Base-by-base conservation (phyloP, 2,797 vertebrate genomes). In the Pipistrellus kuhlii region DNA sequence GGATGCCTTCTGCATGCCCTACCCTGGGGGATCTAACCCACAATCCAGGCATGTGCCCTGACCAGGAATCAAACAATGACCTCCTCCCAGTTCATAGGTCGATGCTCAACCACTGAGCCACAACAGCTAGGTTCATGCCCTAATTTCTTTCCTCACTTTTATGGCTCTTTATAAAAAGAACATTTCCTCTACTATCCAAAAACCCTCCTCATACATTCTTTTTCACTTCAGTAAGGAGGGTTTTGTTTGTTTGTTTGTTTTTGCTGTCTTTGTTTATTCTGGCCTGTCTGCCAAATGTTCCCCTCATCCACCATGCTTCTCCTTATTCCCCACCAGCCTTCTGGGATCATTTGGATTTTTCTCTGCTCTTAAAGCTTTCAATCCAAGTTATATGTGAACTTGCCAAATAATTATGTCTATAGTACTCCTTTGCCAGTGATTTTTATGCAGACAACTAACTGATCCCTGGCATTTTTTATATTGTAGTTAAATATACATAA, bases 401-500 rank as follows among this genome's bases (percentile, higher is more conserved):
- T 89, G n/a, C 9, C 13, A 69, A 48, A 14, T 46, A 72, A 62
- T 78, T 55, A 15, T 72, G 38, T 88, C 66, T 81, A 51, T 30
- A 11, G 2, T 80, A 48, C 6, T 88, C n/a, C 35, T 66, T 57
- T 77, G 46, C 20, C 68, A 77, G 32, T 77, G 44, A 57, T 46
- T 83, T 71, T 86, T 83, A 55, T 64, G 48, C 25, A 64, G 68
- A 64, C 18, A 55, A 75, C 14, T 44, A 66, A 66, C 6, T 46
- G 21, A 85, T 20, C 38, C 38, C 30, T 71, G 68, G 64, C 8
- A 11, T 77, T 76, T 92, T 80, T 59, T 27, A 38, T 44, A 48
- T 85, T 76, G 38, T 66, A 23, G 18, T 73, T 88, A 82, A 88
- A 92, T 48, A 73, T n/a, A 53, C 30, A 35, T 75, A 68, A 78